A percentile compares a stretch with the other conserved stretches of the same genome.
These are phyloP conservation scores for Anhinga anhinga DNA, from an alignment of 2,113 vertebrate genomes.

Conservation along the genomic window DNA sequence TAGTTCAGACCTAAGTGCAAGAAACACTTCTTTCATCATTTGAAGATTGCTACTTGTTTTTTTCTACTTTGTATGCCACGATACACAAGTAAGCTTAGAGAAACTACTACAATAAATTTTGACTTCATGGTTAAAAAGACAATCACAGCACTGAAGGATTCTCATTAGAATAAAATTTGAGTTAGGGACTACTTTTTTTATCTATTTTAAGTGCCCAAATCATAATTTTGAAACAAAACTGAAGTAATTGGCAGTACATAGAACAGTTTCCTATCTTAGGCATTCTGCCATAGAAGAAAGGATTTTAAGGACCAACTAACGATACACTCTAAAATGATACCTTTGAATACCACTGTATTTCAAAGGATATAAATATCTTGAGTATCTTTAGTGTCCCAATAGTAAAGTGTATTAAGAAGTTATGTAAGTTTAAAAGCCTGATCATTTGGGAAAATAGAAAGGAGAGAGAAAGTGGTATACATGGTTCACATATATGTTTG, in stretches of 20 bases:
- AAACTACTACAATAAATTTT: not conserved
- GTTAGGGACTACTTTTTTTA: not conserved
- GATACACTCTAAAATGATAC: not conserved
- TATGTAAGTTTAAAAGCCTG: not conserved
- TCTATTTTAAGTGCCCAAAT: not conserved
- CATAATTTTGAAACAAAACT: not conserved
- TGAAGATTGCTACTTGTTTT: not conserved
- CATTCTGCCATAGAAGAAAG: not conserved
- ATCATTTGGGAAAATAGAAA: not conserved
- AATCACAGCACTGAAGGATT: not conserved
- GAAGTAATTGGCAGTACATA: not conserved
- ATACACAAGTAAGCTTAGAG: not conserved
- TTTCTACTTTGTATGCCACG: not conserved
- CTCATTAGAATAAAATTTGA: not conserved
- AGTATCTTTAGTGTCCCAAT: not conserved
- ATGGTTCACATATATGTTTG: not conserved
- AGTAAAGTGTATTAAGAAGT: not conserved
- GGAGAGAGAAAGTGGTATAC: not conserved
- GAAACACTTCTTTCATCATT: not conserved
- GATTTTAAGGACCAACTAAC: not conserved
- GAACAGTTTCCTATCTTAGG: not conserved
- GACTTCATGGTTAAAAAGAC: not conserved
- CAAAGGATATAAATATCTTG: not conserved
- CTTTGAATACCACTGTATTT: not conserved
- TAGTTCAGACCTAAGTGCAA: not conserved